phyloP scores from a whole-genome alignment of 2,113 vertebrate genomes.

The Menidia beryllina region DNA sequence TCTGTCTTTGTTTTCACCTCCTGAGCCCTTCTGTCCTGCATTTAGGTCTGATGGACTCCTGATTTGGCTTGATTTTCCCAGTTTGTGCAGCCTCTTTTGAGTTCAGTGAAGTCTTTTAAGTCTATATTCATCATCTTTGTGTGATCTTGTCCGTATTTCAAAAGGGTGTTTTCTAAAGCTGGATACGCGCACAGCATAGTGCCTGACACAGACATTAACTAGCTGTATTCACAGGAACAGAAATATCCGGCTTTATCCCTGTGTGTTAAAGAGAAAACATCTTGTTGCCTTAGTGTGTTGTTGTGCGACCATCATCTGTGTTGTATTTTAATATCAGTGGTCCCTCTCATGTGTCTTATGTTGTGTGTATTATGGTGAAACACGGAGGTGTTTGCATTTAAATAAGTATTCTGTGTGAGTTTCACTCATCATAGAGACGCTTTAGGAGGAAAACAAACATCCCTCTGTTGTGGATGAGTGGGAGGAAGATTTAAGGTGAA shows the following conservation, averaged over 20 bases:
- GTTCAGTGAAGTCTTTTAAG: too few species aligned
- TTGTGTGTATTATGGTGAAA: background rate
- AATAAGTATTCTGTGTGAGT: slow-evolving; percentile 15
- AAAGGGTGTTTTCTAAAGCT: background rate
- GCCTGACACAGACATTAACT: too few species aligned
- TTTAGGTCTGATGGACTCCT: background rate
- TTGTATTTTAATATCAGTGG: background rate
- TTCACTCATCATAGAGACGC: background rate
- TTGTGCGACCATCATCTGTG: background rate
- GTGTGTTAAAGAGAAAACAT: background rate
- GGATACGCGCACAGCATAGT: background rate
- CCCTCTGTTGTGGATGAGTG: slow-evolving; percentile 31
- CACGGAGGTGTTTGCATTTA: slow-evolving; percentile 2
- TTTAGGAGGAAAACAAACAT: slow-evolving; percentile 28
- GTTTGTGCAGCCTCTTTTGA: background rate
- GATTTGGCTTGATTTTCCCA: background rate
- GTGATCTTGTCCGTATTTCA: background rate
- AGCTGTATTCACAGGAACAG: too few species aligned
- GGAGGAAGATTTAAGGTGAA: slow-evolving; percentile 60
- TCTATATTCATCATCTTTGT: too few species aligned
- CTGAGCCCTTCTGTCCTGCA: background rate
- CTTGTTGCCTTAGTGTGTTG: background rate
- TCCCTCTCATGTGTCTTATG: background rate
- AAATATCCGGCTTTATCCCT: background rate
- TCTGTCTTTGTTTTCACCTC: background rate